A percentile compares a stretch with the other conserved stretches of the same genome.
Conservation (phyloP, 1,140 invertebrate genomes). For the Orius laevigatus region DNA sequence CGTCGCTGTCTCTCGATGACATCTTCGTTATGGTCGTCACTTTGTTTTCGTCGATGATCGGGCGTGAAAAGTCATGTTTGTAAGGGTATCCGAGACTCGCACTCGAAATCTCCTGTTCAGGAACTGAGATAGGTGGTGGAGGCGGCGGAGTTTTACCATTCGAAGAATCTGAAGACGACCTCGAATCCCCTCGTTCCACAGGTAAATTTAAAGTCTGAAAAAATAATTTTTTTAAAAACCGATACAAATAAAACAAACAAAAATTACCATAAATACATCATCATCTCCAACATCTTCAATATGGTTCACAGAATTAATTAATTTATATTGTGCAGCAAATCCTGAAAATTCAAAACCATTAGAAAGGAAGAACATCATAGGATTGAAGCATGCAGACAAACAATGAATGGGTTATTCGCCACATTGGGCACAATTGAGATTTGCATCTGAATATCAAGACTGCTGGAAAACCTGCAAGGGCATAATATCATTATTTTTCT, state of each 20-base stretch:
- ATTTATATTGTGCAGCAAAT: slow-evolving; percentile 22
- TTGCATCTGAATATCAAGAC: too few species aligned
- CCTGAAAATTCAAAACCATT: slow-evolving; percentile 6
- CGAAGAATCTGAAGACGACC: slow-evolving; percentile 44
- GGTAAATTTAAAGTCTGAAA: slow-evolving; percentile 63
- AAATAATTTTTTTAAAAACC: slow-evolving; percentile 11
- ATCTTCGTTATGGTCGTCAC: neutral
- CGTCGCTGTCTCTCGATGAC: too few species aligned
- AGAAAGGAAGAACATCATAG: too few species aligned
- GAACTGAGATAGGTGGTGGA: slow-evolving; percentile 30
- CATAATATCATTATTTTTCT: too few species aligned
- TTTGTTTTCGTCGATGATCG: slow-evolving; percentile 47
- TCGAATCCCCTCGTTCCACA: slow-evolving; percentile 48
- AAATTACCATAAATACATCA: slow-evolving; percentile 65
- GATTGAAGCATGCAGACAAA: too few species aligned
- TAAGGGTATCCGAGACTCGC: slow-evolving; percentile 20
- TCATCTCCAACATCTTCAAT: slow-evolving; percentile 54
- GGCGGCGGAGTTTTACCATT: slow-evolving; percentile 26
- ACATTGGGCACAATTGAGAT: too few species aligned
- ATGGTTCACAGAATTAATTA: slow-evolving; percentile 26
- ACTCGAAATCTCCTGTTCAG: slow-evolving; percentile 20
- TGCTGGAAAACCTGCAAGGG: too few species aligned
- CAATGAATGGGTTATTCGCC: too few species aligned
- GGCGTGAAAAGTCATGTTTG: slow-evolving; percentile 66
- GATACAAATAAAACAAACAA: neutral